These are phyloP conservation scores for Acanthiza pusilla DNA, from an alignment of 2,797 vertebrate genomes.

Conservation along the genomic window DNA sequence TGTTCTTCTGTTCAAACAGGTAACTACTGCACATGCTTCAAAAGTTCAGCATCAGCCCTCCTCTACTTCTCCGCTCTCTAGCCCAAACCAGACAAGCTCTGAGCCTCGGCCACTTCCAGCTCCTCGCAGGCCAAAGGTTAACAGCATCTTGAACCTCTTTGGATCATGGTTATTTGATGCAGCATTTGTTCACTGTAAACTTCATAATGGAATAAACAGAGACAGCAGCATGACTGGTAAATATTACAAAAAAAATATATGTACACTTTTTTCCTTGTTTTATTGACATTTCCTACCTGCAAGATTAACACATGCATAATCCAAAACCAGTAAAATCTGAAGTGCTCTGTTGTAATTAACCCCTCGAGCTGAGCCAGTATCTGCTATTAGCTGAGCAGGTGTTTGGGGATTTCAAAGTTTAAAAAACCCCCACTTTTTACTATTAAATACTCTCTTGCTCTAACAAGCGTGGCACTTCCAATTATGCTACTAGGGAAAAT, in stretches of 20 bases:
- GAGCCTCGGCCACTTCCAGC: conserved; percentile 87
- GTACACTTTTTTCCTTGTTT: conserved; percentile 22
- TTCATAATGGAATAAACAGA: conserved; percentile 85
- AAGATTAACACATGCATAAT: conserved; percentile 74
- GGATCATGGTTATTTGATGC: conserved; percentile 93
- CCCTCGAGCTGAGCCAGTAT: conserved; percentile 61
- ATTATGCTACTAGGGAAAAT: conserved; percentile 38
- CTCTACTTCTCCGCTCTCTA: conserved; percentile 88
- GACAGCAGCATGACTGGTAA: conserved; percentile 96
- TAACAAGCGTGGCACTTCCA: conserved; percentile 3
- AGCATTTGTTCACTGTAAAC: conserved; percentile 86
- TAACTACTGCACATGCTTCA: conserved; percentile 82
- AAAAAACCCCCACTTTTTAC: not conserved
- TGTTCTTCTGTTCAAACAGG: conserved; percentile 71
- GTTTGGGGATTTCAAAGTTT: not conserved
- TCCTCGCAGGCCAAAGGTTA: conserved; percentile 87
- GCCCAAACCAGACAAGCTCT: conserved; percentile 91
- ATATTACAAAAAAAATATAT: conserved; percentile 61
- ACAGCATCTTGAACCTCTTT: conserved; percentile 92
- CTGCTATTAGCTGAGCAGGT: not conserved
- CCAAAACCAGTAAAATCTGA: not conserved
- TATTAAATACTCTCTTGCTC: not conserved
- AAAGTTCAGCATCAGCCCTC: conserved; percentile 86
- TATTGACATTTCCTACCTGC: conserved; percentile 81
- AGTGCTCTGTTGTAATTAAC: conserved; percentile 64